Evolutionary conservation across 2,797 vertebrate species (phyloP).

Genomic region (Tapirus indicus): DNA sequence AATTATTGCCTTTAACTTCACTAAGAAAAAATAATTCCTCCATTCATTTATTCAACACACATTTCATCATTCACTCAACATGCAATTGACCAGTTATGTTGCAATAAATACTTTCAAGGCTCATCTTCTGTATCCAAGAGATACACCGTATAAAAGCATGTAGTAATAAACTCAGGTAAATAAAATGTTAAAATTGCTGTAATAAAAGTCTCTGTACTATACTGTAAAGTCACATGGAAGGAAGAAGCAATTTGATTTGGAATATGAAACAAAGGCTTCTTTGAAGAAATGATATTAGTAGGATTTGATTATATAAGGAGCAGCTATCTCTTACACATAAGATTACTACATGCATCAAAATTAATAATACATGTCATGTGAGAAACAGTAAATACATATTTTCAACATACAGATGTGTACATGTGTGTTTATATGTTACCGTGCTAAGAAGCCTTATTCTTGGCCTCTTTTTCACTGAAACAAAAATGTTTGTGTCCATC

Average conservation of each 20-base stretch:
- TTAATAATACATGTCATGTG: not conserved
- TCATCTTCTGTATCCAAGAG: not conserved
- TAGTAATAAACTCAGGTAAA: not conserved
- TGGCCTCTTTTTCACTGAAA: not conserved
- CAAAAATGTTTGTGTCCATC: fast-evolving
- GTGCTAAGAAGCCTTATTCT: not conserved
- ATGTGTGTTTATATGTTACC: not conserved
- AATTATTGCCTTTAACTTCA: not conserved
- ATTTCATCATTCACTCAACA: not conserved
- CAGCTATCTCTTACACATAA: not conserved
- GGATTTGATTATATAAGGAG: not conserved
- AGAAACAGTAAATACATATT: not conserved
- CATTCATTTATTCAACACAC: not conserved
- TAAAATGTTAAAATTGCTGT: not conserved
- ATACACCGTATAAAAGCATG: not conserved
- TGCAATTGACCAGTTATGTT: not conserved
- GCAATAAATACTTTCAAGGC: not conserved
- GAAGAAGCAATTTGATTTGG: not conserved
- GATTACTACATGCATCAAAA: not conserved
- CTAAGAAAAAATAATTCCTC: not conserved
- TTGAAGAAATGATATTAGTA: not conserved
- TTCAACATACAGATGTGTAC: not conserved
- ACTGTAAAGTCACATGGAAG: not conserved
- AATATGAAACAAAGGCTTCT: not conserved
- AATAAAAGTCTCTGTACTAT: not conserved